Base-by-base conservation (phyloP, 2,113 vertebrate genomes). In the Carassius gibelio region DNA sequence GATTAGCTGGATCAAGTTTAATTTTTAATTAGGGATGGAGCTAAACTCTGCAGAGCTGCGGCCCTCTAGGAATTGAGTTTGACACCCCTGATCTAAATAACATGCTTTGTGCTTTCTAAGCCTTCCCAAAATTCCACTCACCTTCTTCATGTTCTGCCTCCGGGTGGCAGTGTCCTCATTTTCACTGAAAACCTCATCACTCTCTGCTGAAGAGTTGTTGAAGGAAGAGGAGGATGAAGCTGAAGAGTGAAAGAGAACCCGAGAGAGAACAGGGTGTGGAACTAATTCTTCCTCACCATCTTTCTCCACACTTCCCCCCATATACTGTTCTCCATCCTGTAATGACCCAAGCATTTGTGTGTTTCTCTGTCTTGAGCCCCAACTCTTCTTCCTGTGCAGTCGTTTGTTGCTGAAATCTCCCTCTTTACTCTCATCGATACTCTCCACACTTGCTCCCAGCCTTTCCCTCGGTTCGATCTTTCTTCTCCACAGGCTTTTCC, bases 121-220 rank as follows among this genome's bases (percentile, higher is more conserved):
- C 26, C 55, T 42, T 62, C 66, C 76, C 59, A 23, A 15, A 74
- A 26, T 23, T 34, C 14, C 45, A 34, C 93, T 94, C 84, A 96
- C 95, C 94, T 93, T 95, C 84, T 76, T 94, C 50, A 94, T 83
- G 0, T 88, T 89, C 84, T 92, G 93, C 78, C 90, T 92, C 86
- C 90, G 92, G 11, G 87, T 84, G 0, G 50, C 59, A 7, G 55
- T 88, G 14, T 93, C 94, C 59, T 95, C 95, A 83, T 87, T 91
- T 19, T 95, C 95, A 9, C 94, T 96, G 90, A 95, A 95, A 68
- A 95, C 93, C 0, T 95, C 95, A 5, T 96, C 95, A 1, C 94
- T 95, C 81, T 95, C 94, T 3, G 88, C 91, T 3, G 95, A 95
- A 4, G 94, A 95, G 84, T 92, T 86, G 84, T 86, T 91, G 36